phyloP scores from a whole-genome alignment of 2,888 invertebrate genomes.

The Caenorhabditis plicata region DNA sequence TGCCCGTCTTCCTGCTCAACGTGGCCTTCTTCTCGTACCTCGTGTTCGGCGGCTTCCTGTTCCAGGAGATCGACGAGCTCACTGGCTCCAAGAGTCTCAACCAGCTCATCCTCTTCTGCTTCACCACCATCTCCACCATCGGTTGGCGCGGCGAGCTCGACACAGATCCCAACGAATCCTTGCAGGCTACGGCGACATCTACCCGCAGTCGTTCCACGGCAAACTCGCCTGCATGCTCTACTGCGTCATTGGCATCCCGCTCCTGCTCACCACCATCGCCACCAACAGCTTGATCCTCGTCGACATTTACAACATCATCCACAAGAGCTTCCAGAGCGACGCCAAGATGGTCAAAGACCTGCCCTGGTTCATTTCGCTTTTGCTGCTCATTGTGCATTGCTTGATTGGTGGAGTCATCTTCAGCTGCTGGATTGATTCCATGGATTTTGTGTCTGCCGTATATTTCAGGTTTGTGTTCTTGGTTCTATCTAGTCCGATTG shows the following conservation, averaged over 20 bases:
- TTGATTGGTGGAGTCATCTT: constrained; percentile 48
- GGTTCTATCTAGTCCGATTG: not conserved
- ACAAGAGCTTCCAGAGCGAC: constrained; percentile 14
- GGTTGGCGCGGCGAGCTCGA: constrained; percentile 15
- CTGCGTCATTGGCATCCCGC: constrained; percentile 50
- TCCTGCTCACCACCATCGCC: constrained; percentile 49
- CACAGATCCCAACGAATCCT: not conserved
- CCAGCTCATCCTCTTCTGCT: constrained; percentile 43
- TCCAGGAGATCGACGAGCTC: constrained; percentile 24
- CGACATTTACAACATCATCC: constrained; percentile 44
- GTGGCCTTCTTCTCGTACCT: constrained; percentile 31
- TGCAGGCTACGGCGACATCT: constrained; percentile 54
- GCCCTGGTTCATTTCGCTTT: constrained; percentile 36
- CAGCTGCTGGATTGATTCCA: constrained; percentile 44
- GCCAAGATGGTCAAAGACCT: constrained; percentile 19
- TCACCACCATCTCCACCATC: constrained; percentile 54
- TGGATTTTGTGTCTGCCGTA: constrained; percentile 45
- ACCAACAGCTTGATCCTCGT: constrained; percentile 48
- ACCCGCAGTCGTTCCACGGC: constrained; percentile 22
- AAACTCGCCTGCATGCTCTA: constrained; percentile 43
- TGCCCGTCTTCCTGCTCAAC: constrained; percentile 37
- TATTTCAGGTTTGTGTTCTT: constrained; percentile 43
- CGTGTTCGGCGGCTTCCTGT: constrained; percentile 37
- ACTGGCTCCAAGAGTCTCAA: constrained; percentile 17
- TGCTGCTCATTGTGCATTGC: constrained; percentile 40